Evolutionary conservation across 2,888 invertebrate genomes (phyloP), one percentile per base, ranked within the genome.

Genomic region (Alloplasta piceator): DNA sequence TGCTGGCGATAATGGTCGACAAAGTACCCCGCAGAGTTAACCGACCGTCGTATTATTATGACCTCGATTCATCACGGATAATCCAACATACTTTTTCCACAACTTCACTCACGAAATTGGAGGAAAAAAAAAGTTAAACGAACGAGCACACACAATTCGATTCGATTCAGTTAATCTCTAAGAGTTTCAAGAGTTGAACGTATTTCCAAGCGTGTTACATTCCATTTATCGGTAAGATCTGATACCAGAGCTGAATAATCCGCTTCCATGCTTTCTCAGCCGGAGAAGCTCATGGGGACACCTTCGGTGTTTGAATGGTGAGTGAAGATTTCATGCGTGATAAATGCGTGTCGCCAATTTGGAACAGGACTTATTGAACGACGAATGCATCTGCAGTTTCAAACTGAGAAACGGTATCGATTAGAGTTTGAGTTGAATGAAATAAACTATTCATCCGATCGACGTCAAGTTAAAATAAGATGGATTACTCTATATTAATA

Each of bases 11-110:
- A 83, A 87, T 85, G 82, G 76, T 79, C 56, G 70, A 75, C 60
- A 83, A 82, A 71, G 70, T 60, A 70, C 43, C 78, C 76, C 73
- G 48, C 71, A 48, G 74, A 70, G 76, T 58, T 71, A 82, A 78
- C 85, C 88, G 83, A 91, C 91, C 88, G 90, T 84, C 77, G 89
- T 63, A 90, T 87, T 86, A 91, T 90, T 90, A 87, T 89, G 74
- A 36, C 52, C 50, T 61, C 63, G 78, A 78, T 73, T 68, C 50
- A 73, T 38, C n/a, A 68, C 39, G 48, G 61, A 6, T 56, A 46
- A 7, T 36, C 14, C 43, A 60, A 58, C 64, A 73, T 48, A 12
- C 55, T 73, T 56, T 16, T 6, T 2, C 38, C 4, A 43, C 14
- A 38, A 72, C 26, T 5, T 12, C 3, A 39, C 12, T 52, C 58